These are phyloP conservation scores for Chlorospingus semifuscus DNA, from an alignment of 2,797 vertebrate species.

Conservation along the genomic window DNA sequence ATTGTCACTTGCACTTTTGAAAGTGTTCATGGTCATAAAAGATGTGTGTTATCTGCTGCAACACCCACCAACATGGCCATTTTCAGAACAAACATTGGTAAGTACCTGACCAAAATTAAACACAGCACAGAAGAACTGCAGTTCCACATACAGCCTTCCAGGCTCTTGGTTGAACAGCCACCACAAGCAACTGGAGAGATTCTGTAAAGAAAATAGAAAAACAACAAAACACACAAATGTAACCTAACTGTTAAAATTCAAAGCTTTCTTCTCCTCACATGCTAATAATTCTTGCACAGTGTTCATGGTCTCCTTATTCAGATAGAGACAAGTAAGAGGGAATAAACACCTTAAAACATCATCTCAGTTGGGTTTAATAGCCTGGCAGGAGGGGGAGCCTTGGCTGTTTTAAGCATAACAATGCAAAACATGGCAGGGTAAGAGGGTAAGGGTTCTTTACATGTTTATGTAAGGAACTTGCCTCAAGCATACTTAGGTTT, in stretches of 20 bases:
- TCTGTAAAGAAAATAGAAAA: conserved; percentile 75
- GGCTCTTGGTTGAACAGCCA: conserved; percentile 88
- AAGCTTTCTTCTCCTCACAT: conserved; percentile 3
- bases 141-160: conserved; percentile 90
- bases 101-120: conserved; percentile 95
- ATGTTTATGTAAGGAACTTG: neutral
- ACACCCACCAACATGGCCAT: neutral
- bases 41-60: neutral
- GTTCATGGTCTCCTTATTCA: neutral
- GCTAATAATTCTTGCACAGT: neutral
- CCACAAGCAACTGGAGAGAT: conserved; percentile 94
- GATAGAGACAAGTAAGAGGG: neutral
- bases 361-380: neutral
- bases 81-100: conserved; percentile 22
- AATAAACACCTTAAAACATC: conserved; percentile 7
- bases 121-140: conserved; percentile 96
- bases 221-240: neutral
- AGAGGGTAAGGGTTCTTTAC: neutral
- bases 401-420: neutral
- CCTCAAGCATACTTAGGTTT: neutral
- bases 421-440: neutral
- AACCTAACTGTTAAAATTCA: neutral
- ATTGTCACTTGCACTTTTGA: neutral
- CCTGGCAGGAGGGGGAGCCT: neutral
- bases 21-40: neutral